A percentile compares a stretch with the other conserved stretches of the same genome.
Conservation (phyloP, 2,113 vertebrate genomes). For the Lontra canadensis region DNA sequence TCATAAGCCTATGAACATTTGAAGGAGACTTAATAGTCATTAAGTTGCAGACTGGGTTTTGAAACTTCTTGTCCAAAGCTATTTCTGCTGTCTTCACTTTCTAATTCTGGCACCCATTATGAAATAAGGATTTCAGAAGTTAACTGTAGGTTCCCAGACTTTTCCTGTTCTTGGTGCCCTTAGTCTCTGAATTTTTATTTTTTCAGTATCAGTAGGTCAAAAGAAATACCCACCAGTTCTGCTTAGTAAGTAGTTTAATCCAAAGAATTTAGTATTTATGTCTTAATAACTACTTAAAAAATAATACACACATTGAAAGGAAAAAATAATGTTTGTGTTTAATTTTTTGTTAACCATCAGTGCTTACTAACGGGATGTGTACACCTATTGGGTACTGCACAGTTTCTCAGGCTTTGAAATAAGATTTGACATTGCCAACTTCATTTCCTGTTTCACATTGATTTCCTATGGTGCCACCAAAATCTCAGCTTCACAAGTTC, state of each 20-base stretch:
- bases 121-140: slow-evolving; percentile 47
- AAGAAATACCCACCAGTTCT: background rate
- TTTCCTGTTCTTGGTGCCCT: background rate
- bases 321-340: background rate
- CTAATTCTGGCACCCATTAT: background rate
- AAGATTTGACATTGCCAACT: background rate
- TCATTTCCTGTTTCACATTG: background rate
- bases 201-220: background rate
- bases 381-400: background rate
- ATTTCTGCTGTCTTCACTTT: background rate
- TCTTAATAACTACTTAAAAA: background rate
- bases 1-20: background rate
- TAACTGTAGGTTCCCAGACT: background rate
- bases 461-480: background rate
- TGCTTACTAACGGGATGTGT: background rate
- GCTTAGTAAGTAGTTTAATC: background rate
- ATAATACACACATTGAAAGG: background rate
- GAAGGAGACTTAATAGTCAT: background rate
- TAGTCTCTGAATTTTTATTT: background rate
- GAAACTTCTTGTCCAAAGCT: slow-evolving; percentile 17
- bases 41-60: background rate
- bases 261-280: slow-evolving; percentile 33
- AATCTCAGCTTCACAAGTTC: background rate
- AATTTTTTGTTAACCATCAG: background rate
- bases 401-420: background rate